Percentiles rank a stretch among this genome's conserved stretches.
These are phyloP conservation scores for Netelia inedita DNA, from an alignment of 2,888 invertebrate genomes.

Conservation along the genomic window DNA sequence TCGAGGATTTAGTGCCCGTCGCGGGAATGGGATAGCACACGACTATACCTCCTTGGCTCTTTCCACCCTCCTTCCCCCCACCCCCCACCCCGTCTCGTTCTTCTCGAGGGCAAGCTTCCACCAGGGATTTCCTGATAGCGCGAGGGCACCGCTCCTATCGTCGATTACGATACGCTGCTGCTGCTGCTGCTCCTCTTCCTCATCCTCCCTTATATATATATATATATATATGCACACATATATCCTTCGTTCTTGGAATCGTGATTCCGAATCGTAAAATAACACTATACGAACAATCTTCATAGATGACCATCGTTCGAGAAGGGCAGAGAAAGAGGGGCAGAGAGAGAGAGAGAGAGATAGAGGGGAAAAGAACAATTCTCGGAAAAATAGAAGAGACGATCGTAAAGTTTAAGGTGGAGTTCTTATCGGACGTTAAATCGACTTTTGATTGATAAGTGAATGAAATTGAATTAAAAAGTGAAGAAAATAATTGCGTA, in stretches of 20 bases:
- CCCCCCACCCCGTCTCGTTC: slow-evolving; percentile 27
- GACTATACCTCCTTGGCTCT: slow-evolving; percentile 43
- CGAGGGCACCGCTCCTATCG: slow-evolving; percentile 60
- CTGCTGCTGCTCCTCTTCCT: slow-evolving; percentile 56
- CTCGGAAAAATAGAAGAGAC: slow-evolving; percentile 6
- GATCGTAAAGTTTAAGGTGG: background rate
- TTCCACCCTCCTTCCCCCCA: slow-evolving; percentile 32
- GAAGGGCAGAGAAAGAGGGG: background rate
- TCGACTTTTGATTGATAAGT: background rate
- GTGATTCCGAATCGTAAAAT: slow-evolving; percentile 60
- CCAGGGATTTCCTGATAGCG: slow-evolving; percentile 70
- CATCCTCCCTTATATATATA: slow-evolving; percentile 43
- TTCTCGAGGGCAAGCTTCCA: slow-evolving; percentile 39
- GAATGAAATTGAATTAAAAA: too few species aligned
- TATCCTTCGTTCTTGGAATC: slow-evolving; percentile 54
- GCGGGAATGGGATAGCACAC: slow-evolving; percentile 62
- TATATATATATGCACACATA: background rate
- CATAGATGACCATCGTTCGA: slow-evolving; percentile 43
- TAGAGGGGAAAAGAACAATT: background rate
- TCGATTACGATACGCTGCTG: slow-evolving; percentile 67
- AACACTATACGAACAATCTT: slow-evolving; percentile 35
- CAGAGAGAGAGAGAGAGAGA: background rate
- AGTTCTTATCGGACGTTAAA: slow-evolving; percentile 4
- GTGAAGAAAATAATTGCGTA: too few species aligned
- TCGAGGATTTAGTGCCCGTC: slow-evolving; percentile 79